phyloP scores from a whole-genome alignment of 2,888 invertebrate genomes.

The Pterostichus niger region DNA sequence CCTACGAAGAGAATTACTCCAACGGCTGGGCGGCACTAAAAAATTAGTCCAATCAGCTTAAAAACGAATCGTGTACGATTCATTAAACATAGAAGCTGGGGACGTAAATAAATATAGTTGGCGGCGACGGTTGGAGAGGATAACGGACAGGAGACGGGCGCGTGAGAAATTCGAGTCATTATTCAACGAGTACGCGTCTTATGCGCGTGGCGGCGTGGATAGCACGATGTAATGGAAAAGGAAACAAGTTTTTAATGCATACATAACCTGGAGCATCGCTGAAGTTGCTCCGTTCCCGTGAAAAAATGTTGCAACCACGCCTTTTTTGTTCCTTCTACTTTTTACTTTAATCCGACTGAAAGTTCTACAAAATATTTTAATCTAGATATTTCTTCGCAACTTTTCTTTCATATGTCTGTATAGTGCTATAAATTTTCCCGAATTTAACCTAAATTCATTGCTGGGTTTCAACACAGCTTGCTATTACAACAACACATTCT shows the following conservation, averaged over 20 bases:
- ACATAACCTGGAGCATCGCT: conserved; percentile 59
- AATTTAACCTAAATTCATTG: background rate
- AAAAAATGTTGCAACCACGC: conserved; percentile 34
- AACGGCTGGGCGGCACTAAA: conserved; percentile 26
- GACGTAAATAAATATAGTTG: conserved; percentile 61
- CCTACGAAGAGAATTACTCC: background rate
- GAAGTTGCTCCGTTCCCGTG: conserved; percentile 19
- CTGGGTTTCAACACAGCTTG: too few species aligned
- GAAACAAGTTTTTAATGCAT: conserved; percentile 66
- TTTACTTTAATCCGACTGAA: conserved; percentile 46
- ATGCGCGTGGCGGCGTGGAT: conserved; percentile 12
- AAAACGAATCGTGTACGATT: conserved; percentile 59
- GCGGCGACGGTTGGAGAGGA: conserved; percentile 5
- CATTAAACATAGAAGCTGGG: conserved; percentile 49
- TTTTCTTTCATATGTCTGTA: conserved; percentile 40
- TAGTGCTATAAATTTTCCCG: conserved; percentile 29
- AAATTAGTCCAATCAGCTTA: conserved; percentile 61
- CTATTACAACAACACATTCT: too few species aligned
- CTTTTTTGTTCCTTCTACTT: conserved; percentile 28
- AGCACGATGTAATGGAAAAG: conserved; percentile 64
- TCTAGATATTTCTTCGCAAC: conserved; percentile 42
- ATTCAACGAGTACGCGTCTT: conserved; percentile 54
- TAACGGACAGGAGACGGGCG: conserved; percentile 9
- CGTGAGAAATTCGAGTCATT: conserved; percentile 56
- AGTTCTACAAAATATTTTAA: conserved; percentile 48